Base-by-base conservation (phyloP, 1,140 invertebrate genomes). In the Cotesia vestalis region DNA sequence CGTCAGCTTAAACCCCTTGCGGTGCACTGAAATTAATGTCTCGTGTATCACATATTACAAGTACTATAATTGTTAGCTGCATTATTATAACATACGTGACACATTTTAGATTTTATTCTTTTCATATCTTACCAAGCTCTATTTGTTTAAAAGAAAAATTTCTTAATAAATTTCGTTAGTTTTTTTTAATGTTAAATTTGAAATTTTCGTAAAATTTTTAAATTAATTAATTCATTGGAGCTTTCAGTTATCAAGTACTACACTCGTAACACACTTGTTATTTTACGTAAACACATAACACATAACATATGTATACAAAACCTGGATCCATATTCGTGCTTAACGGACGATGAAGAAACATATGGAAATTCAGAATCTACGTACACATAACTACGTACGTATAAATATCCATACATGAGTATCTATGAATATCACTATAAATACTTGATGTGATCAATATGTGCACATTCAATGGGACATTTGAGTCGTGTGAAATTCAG, bases 11-110 rank as follows among this genome's bases (percentile, higher is more conserved):
- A 40, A 57, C 38, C 67, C 77, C 72, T 66, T 69, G 69, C 67
- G 72, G 53, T 72, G 68, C 75, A 76, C 76, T 76, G 76, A 77
- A 79, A 78, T 78, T 77, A 78, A 78, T 78, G 76, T 78, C 74
- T 75, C 74, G 78, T 74, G 68, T 67, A 64, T 27, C 17, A 59
- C 17, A 66, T 64, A 35, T 72, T 67, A 72, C 59, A 63, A 60
- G 40, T 46, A 66, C 36, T 40, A 11, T 38, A 27, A 59, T 59
- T 59, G 57, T 20, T 59, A 59, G 9, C 20, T 59, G 4, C 20
- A 59, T 27, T 6, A 17, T 6, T 27, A 8, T 17, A 14, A 59
- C 20, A 27, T 20, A 20, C 57, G 27, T 4, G 17, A 20, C 27
- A 59, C 57, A 9, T 27, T 8, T 59, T 34, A 27, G 5, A 20